phyloP scores from a whole-genome alignment of 1,140 invertebrate genomes.

The roundworm (Caenorhabditis elegans) region DNA sequence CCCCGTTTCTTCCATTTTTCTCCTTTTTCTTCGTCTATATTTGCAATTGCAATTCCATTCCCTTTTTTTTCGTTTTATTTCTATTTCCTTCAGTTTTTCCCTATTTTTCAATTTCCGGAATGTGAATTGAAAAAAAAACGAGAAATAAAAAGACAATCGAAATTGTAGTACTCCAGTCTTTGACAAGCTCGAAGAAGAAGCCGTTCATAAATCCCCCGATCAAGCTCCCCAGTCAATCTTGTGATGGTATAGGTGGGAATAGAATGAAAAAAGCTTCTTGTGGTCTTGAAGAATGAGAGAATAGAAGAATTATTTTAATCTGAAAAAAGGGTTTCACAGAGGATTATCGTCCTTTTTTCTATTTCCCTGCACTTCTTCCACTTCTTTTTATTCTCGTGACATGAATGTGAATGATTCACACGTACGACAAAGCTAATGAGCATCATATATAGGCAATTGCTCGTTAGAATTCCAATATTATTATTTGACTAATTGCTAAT shows the following conservation, averaged over 20 bases:
- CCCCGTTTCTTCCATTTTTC: background rate
- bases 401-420: background rate
- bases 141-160: background rate
- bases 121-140: background rate
- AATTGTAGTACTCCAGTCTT: background rate
- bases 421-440: background rate
- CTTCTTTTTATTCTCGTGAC: background rate
- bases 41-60: conserved; percentile 5
- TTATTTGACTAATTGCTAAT: too few species aligned
- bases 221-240: background rate
- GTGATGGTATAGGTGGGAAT: background rate
- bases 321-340: background rate
- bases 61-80: too few species aligned
- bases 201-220: conserved; percentile 24
- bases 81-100: background rate
- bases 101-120: background rate
- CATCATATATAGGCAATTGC: background rate
- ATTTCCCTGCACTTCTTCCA: too few species aligned
- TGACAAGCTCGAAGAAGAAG: background rate
- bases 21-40: background rate
- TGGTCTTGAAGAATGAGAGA: background rate
- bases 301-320: background rate
- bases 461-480: background rate
- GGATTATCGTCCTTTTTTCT: background rate
- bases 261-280: too few species aligned